Conservation (phyloP, 2,888 invertebrate genomes). For the Odontocerum albicorne region DNA sequence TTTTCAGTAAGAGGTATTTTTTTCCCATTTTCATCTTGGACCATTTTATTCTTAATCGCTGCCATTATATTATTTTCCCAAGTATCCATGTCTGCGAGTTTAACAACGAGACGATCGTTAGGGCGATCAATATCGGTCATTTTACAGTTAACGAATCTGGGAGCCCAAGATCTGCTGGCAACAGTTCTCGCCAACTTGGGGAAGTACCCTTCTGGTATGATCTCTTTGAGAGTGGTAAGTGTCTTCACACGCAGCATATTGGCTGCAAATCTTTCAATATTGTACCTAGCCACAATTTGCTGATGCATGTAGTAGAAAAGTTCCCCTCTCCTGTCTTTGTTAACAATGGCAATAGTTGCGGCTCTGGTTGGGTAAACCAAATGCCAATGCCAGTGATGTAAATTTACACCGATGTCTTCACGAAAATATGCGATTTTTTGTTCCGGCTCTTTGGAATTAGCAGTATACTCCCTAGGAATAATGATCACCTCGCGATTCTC, state of each 20-base stretch:
- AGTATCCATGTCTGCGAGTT: no score
- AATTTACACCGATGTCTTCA: constrained; percentile 55
- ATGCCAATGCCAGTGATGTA: constrained; percentile 62
- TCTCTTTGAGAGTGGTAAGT: constrained; percentile 50
- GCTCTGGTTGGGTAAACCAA: constrained; percentile 44
- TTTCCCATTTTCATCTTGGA: neutral
- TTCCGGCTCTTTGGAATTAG: constrained; percentile 43
- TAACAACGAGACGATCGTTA: no score
- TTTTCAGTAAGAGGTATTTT: neutral
- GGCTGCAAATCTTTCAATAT: constrained; percentile 42
- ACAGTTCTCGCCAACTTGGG: constrained; percentile 76
- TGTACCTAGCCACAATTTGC: constrained; percentile 45
- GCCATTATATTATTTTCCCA: neutral
- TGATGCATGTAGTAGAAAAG: constrained; percentile 49
- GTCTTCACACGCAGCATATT: constrained; percentile 38
- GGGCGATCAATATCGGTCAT: constrained; percentile 68
- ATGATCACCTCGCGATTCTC: constrained; percentile 39
- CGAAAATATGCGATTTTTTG: constrained; percentile 50
- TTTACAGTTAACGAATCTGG: constrained; percentile 62
- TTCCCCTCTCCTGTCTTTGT: constrained; percentile 45
- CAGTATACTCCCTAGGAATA: constrained; percentile 43
- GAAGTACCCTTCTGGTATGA: constrained; percentile 78
- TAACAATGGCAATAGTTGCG: constrained; percentile 37
- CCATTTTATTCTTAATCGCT: neutral
- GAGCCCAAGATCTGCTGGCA: constrained; percentile 72